A percentile compares a stretch with the other conserved stretches of the same genome.
Conservation (phyloP, 2,888 invertebrate genomes). For the Thereva unica region DNA sequence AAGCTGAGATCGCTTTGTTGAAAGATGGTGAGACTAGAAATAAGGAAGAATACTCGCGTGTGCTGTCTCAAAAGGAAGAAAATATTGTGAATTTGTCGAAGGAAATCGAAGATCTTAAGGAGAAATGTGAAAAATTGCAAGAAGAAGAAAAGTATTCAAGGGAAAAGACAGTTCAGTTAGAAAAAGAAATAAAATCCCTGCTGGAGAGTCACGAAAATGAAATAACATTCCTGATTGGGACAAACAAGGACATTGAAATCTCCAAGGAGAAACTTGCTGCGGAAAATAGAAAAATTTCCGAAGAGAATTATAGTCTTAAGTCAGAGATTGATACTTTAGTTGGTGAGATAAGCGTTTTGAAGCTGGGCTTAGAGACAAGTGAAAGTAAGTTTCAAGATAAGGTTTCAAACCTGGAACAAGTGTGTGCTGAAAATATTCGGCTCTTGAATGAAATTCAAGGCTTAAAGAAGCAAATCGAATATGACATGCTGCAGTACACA, state of each 20-base stretch:
- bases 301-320: conserved; percentile 43
- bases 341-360: conserved; percentile 47
- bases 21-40: conserved; percentile 52
- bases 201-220: conserved; percentile 42
- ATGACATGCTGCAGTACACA: conserved; percentile 52
- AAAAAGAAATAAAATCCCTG: conserved; percentile 42
- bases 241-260: conserved; percentile 38
- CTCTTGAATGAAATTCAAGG: conserved; percentile 49
- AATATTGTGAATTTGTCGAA: conserved; percentile 48
- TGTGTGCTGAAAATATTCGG: conserved; percentile 50
- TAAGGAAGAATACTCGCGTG: conserved; percentile 48
- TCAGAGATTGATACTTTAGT: conserved; percentile 45
- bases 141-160: conserved; percentile 47
- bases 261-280: conserved; percentile 35
- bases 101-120: conserved; percentile 50
- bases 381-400: conserved; percentile 48
- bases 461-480: conserved; percentile 52
- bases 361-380: conserved; percentile 45
- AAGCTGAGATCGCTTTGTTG: conserved; percentile 57
- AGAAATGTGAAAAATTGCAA: conserved; percentile 49
- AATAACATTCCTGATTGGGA: conserved; percentile 38
- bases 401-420: conserved; percentile 48
- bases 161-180: conserved; percentile 41
- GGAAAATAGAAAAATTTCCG: conserved; percentile 35
- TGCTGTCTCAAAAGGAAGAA: conserved; percentile 49